Evolutionary conservation across 2,113 vertebrate genomes (phyloP).

Genomic region (Odocoileus virginianus): DNA sequence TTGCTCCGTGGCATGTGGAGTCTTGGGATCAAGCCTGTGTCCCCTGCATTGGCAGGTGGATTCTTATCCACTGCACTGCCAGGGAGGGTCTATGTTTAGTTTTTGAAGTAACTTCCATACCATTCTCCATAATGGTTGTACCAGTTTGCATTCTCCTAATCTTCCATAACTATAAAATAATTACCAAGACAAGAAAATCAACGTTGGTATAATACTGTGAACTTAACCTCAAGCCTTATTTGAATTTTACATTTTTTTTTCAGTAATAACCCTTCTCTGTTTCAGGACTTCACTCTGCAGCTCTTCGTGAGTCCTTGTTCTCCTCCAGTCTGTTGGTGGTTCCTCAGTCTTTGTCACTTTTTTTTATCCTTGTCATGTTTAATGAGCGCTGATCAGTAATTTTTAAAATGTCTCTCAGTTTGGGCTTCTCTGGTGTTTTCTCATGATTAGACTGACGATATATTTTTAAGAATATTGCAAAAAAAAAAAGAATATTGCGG

Average conservation of each 20-base stretch:
- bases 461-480: not conserved
- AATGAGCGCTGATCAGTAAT: not conserved
- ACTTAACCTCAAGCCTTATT: not conserved
- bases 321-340: not conserved
- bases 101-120: not conserved
- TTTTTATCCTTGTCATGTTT: not conserved
- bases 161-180: not conserved
- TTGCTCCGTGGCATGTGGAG: not conserved
- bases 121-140: not conserved
- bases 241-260: not conserved
- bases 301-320: not conserved
- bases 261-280: not conserved
- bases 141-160: not conserved
- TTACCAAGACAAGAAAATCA: not conserved
- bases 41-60: not conserved
- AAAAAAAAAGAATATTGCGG: not conserved
- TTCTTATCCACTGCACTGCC: not conserved
- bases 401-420: not conserved
- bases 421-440: not conserved
- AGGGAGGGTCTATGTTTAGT: not conserved
- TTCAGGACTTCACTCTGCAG: not conserved
- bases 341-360: not conserved
- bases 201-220: not conserved
- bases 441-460: not conserved
- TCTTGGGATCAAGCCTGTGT: not conserved